phyloP scores from a whole-genome alignment of 2,888 invertebrate genomes.

The Phania funesta region DNA sequence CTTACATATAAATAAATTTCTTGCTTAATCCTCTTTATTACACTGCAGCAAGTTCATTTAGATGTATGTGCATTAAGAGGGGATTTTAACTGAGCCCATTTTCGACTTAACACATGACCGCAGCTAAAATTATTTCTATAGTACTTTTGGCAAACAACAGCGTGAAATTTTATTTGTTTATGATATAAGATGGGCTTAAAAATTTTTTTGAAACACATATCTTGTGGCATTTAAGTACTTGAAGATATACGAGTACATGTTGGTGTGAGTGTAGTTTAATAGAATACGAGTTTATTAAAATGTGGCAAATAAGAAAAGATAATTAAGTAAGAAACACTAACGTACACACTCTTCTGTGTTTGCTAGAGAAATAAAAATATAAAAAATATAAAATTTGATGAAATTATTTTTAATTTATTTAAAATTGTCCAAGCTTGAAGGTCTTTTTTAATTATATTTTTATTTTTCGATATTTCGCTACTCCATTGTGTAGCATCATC shows the following conservation, averaged over 20 bases:
- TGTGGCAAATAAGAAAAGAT: neutral
- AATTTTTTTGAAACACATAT: conserved; percentile 15
- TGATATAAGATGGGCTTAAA: conserved; percentile 30
- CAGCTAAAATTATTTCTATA: conserved; percentile 35
- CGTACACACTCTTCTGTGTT: too few relatives aligned
- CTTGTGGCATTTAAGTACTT: neutral
- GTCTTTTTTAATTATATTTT: too few relatives aligned
- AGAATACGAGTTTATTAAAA: neutral
- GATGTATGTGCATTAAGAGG: conserved; percentile 36
- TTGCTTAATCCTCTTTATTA: conserved; percentile 52
- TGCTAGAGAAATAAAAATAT: too few relatives aligned
- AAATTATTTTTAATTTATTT: too few relatives aligned
- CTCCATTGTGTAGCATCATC: too few relatives aligned
- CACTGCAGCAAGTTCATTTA: conserved; percentile 48
- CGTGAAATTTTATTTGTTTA: conserved; percentile 24
- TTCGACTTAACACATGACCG: conserved; percentile 56
- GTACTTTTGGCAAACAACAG: conserved; percentile 39
- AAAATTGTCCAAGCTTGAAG: too few relatives aligned
- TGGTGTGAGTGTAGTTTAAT: neutral
- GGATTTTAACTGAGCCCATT: conserved; percentile 44
- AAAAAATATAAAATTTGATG: too few relatives aligned
- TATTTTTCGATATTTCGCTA: too few relatives aligned
- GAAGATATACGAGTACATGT: conserved; percentile 8
- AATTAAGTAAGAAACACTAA: too few relatives aligned
- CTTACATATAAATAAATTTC: conserved; percentile 15